Percentiles rank a stretch among this genome's conserved stretches.
phyloP scores from a whole-genome alignment of 2,888 invertebrate genomes.

The Nycteola revayana region DNA sequence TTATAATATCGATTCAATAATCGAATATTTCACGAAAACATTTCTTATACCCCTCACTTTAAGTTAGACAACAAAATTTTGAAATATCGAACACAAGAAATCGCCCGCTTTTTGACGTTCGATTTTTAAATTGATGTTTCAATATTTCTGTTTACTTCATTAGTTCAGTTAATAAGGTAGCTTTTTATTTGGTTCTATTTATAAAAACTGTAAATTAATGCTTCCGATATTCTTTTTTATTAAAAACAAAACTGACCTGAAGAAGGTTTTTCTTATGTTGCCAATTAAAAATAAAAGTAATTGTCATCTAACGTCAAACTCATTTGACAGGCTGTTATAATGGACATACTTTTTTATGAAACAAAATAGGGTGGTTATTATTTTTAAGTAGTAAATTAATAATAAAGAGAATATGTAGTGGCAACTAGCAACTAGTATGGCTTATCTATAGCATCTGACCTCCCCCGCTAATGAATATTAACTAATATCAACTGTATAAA shows the following conservation, averaged over 20 bases:
- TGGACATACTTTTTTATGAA: too few relatives aligned
- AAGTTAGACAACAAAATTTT: too few relatives aligned
- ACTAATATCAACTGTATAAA: conserved; percentile 65
- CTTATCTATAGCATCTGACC: conserved; percentile 67
- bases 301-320: conserved; percentile 11
- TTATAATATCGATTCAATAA: conserved; percentile 45
- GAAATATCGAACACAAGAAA: conserved; percentile 12
- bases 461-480: conserved; percentile 77
- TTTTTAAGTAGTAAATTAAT: conserved; percentile 8
- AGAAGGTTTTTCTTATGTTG: too few relatives aligned
- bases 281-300: conserved; percentile 17
- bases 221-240: conserved; percentile 3
- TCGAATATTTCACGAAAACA: conserved; percentile 11
- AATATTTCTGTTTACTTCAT: conserved; percentile 14
- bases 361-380: too few relatives aligned
- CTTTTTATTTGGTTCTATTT: too few relatives aligned
- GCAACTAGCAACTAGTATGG: conserved; percentile 27
- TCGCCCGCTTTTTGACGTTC: conserved; percentile 45
- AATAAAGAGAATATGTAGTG: conserved; percentile 7
- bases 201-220: not conserved
- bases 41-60: conserved; percentile 32
- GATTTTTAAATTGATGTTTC: conserved; percentile 40
- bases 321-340: not conserved
- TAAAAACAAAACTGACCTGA: too few relatives aligned
- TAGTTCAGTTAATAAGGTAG: too few relatives aligned